Conservation (phyloP, 2,113 vertebrate genomes). For the Marmota flaviventris region DNA sequence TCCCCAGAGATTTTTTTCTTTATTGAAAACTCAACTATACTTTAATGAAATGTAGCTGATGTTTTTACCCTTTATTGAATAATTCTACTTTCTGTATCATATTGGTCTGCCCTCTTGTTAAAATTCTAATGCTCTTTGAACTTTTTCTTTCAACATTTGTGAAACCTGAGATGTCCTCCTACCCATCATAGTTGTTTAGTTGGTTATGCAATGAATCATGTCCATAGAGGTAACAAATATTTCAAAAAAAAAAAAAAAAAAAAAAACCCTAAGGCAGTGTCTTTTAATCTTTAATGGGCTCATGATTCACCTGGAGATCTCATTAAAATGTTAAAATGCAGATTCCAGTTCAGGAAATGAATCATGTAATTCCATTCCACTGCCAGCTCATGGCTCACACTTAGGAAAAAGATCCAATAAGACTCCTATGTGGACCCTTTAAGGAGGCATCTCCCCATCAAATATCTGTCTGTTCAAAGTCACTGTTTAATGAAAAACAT, state of each 20-base stretch:
- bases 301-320: neutral
- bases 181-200: neutral
- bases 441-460: neutral
- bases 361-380: neutral
- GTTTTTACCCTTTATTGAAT: neutral
- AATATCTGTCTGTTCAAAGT: neutral
- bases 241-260: constrained; percentile 10
- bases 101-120: neutral
- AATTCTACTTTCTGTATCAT: neutral
- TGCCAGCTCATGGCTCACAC: neutral
- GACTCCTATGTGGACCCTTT: neutral
- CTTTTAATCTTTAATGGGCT: constrained; percentile 49
- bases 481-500: neutral
- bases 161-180: neutral
- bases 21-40: neutral
- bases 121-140: neutral
- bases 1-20: neutral
- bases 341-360: neutral
- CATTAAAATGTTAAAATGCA: constrained; percentile 62
- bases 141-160: neutral
- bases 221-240: neutral
- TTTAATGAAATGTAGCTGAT: neutral
- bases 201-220: neutral
- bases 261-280: neutral
- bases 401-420: neutral